Evolutionary conservation across 2,888 invertebrate species (phyloP), one percentile per base, ranked within the genome.

Genomic region (Fabriciana adippe): DNA sequence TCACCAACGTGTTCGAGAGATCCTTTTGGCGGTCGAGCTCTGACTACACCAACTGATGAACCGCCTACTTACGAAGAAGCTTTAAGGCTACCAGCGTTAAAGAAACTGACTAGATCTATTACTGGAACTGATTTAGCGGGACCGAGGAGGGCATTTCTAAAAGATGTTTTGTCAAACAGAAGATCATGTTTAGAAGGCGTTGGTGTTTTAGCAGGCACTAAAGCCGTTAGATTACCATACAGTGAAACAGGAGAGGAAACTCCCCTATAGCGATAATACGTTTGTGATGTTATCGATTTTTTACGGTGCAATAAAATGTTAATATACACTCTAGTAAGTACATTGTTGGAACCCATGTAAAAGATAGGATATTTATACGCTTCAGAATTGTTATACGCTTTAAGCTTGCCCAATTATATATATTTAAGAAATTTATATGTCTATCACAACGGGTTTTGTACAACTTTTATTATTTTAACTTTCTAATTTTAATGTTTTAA

Each of bases 41-140:
- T 92, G 68, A 93, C 93, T 0, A 93, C 94, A 4, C 93, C 93
- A 0, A 93, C 93, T 31, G 93, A 93, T 67, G 93, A 93, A 69
- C 93, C 95, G 0, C 95, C 95, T 2, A 89, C 94, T 35, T 95
- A 95, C 75, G 95, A 95, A 79, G 94, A 95, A 76, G 95, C 95
- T 0, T 84, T 95, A 47, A 93, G 93, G 76, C 89, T 94, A 71
- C 94, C 95, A 18, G 93, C 93, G 1, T 80, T 94, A 15, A 90
- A 93, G 51, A 91, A 93, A 74, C 83, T 94, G 55, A 93, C 94
- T 6, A 88, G 94, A 72, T 95, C 95, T 3, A 91, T 94, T 61
- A 94, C 94, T 0, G 95, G 94, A 35, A 93, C 93, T 54, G 93
- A 93, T 73, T 80, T 93, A 66, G 90, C 87, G n/a, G 91, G 92